These are phyloP conservation scores for Thunnus maccoyii DNA, from an alignment of 2,113 vertebrate species.

Conservation along the genomic window DNA sequence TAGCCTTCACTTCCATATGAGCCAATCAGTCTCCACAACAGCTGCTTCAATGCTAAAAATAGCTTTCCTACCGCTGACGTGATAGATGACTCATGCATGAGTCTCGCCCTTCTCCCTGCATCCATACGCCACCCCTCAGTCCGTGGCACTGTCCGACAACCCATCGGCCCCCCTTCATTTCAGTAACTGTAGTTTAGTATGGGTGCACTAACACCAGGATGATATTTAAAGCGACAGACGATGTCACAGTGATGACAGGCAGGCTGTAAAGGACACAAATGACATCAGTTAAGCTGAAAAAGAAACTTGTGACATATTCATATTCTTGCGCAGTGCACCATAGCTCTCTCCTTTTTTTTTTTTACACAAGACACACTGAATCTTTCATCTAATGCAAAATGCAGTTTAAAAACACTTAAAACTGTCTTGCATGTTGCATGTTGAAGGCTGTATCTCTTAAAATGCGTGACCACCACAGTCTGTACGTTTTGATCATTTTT, in stretches of 20 bases:
- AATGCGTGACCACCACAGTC: neutral
- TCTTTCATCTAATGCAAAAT: neutral
- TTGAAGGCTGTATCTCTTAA: neutral
- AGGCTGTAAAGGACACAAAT: neutral
- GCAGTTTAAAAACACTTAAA: neutral
- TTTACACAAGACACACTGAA: neutral
- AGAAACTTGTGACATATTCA: neutral
- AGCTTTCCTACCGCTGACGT: slow-evolving; percentile 73
- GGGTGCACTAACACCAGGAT: neutral
- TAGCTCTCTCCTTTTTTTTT: neutral
- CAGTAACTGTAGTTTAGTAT: slow-evolving; percentile 5
- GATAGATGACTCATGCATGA: slow-evolving; percentile 78
- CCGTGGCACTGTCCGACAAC: slow-evolving; percentile 16
- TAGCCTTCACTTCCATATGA: slow-evolving; percentile 50
- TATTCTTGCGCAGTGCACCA: slow-evolving; percentile 19
- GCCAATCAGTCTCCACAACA: slow-evolving; percentile 65
- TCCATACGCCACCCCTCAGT: slow-evolving; percentile 29
- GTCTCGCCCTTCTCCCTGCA: slow-evolving; percentile 44
- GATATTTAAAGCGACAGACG: neutral
- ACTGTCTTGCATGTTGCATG: neutral
- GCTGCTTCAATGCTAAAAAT: slow-evolving; percentile 76
- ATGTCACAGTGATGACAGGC: too few species aligned
- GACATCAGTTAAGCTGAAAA: neutral
- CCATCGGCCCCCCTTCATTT: slow-evolving; percentile 1
- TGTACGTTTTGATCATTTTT: too few species aligned